These are phyloP conservation scores for Heliconius nattereri DNA, from an alignment of 1,140 invertebrate genomes.

Conservation along the genomic window DNA sequence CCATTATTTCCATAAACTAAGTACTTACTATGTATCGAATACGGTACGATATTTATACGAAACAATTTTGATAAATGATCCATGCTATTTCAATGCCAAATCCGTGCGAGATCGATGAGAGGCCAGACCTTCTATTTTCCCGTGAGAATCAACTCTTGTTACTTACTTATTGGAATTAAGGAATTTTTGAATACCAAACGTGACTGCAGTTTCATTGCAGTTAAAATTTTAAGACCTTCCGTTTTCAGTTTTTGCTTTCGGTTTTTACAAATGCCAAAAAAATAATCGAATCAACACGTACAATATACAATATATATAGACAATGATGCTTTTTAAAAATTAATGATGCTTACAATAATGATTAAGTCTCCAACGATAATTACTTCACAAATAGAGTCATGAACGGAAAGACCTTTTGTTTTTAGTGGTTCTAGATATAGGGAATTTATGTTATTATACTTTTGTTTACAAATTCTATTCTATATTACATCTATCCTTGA, in stretches of 20 bases:
- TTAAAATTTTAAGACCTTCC: neutral
- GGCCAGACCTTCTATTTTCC: slow-evolving; percentile 42
- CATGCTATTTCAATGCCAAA: slow-evolving; percentile 38
- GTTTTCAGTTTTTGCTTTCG: slow-evolving; percentile 12
- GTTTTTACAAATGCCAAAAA: neutral
- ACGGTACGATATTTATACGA: slow-evolving; percentile 1
- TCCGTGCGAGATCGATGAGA: slow-evolving; percentile 31
- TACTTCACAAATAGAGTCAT: no score
- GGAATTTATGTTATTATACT: no score
- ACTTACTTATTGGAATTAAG: slow-evolving; percentile 34
- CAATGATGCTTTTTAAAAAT: neutral
- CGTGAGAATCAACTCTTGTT: slow-evolving; percentile 44
- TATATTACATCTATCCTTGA: no score
- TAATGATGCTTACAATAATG: neutral
- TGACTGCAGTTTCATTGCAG: neutral
- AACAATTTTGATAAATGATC: slow-evolving; percentile 38
- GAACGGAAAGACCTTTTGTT: no score
- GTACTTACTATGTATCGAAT: neutral
- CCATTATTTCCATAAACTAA: neutral
- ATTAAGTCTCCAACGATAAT: no score
- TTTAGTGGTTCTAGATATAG: no score
- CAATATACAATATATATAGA: neutral
- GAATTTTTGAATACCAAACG: neutral
- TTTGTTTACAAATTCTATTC: no score
- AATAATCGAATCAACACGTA: neutral